phyloP scores from a whole-genome alignment of 2,888 invertebrate genomes.

The Nowickia ferox region DNA sequence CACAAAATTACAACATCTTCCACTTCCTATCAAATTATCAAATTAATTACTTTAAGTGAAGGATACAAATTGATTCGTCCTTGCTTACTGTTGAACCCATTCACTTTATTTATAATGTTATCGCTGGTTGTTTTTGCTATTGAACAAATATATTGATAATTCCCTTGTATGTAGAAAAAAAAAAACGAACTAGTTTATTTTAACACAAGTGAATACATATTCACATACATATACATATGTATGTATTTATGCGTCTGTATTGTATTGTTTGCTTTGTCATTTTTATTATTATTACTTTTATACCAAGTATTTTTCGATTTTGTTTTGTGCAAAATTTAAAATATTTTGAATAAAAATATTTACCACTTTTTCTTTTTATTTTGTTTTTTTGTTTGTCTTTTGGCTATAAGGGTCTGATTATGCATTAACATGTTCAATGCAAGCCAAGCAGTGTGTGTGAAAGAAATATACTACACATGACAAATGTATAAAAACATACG shows the following conservation, averaged over 20 bases:
- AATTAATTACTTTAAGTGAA: not conserved
- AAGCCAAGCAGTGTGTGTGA: not conserved
- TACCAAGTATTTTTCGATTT: conserved; percentile 12
- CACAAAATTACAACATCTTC: not conserved
- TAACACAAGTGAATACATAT: not conserved
- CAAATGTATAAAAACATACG: conserved; percentile 26
- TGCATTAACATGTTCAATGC: conserved; percentile 56
- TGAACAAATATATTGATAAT: conserved; percentile 42
- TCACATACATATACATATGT: not conserved
- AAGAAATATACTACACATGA: not conserved
- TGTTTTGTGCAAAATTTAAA: conserved; percentile 16
- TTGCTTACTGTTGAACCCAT: conserved; percentile 10
- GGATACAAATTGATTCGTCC: conserved; percentile 41
- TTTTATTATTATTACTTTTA: conserved; percentile 44
- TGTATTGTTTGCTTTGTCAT: conserved; percentile 33
- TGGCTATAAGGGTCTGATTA: conserved; percentile 57
- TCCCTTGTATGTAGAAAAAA: not conserved
- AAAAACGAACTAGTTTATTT: conserved; percentile 41
- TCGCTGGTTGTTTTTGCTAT: conserved; percentile 24
- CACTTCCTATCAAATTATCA: not conserved
- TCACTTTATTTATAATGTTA: conserved; percentile 8
- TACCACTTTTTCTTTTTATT: not conserved
- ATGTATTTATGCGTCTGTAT: no score
- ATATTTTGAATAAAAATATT: conserved; percentile 1
- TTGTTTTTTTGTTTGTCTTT: not conserved